Percentiles rank a stretch among this genome's conserved stretches.
Evolutionary conservation across 2,888 invertebrate species (phyloP).

Genomic region (Theristus sp.): DNA sequence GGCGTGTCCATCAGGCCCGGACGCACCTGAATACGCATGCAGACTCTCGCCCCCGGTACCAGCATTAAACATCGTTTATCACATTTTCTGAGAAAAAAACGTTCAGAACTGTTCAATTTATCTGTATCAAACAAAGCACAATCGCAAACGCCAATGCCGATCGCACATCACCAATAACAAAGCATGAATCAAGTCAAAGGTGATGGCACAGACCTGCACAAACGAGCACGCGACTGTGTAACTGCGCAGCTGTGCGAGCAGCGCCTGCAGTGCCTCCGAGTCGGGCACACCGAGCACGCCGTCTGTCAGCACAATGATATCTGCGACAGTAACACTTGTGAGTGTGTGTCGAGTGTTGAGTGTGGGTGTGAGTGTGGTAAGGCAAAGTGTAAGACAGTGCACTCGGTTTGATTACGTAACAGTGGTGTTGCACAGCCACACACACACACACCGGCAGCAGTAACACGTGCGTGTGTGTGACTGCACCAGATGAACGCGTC

Average conservation of each 20-base stretch:
- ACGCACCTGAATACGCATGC: background rate
- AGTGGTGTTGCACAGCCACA: no score
- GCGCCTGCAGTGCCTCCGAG: slow-evolving; percentile 49
- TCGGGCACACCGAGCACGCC: slow-evolving; percentile 49
- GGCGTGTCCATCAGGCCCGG: background rate
- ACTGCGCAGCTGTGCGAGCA: slow-evolving; percentile 51
- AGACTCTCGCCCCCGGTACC: no score
- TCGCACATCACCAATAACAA: background rate
- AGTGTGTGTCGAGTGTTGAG: no score
- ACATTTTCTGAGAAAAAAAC: no score
- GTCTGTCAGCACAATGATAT: slow-evolving; percentile 43
- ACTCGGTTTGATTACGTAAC: no score
- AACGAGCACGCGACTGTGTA: slow-evolving; percentile 55
- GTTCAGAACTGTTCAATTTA: no score
- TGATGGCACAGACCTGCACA: slow-evolving; percentile 38
- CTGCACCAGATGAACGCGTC: background rate
- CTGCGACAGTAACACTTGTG: slow-evolving; percentile 14
- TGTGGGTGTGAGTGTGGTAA: no score
- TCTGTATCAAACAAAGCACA: background rate
- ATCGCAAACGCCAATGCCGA: background rate
- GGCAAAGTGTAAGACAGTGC: no score
- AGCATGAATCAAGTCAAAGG: background rate
- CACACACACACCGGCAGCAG: no score
- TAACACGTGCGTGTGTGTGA: no score
- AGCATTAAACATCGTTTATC: no score